Percentiles rank a stretch among this genome's conserved stretches.
Conservation (phyloP, 2,797 vertebrate species). For the Melanotaenia nigrans region DNA sequence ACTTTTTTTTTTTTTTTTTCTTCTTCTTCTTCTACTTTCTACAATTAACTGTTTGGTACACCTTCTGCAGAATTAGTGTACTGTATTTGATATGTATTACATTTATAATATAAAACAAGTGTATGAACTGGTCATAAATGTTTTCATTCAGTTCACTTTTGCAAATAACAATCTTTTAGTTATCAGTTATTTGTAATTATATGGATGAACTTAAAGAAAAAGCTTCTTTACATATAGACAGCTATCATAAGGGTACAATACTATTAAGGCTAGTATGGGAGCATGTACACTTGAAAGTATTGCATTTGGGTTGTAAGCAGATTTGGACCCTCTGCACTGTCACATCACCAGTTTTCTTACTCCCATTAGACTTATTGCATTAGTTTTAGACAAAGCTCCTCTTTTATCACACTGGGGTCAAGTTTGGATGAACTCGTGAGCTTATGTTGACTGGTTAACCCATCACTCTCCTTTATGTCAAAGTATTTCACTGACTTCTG, state of each 20-base stretch:
- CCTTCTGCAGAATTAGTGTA: background rate
- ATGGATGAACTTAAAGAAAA: background rate
- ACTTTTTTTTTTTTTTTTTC: background rate
- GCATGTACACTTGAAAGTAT: background rate
- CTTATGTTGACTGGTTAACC: slow-evolving; percentile 31
- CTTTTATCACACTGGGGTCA: slow-evolving; percentile 46
- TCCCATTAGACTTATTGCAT: slow-evolving; percentile 34
- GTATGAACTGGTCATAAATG: no score
- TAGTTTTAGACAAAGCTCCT: slow-evolving; percentile 49
- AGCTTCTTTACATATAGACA: background rate
- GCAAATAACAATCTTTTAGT: no score
- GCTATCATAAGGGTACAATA: background rate
- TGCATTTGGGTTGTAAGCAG: slow-evolving; percentile 3
- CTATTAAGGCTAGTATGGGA: background rate
- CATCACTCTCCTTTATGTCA: background rate
- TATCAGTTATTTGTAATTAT: no score
- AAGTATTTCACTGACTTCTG: background rate
- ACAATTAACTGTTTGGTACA: background rate
- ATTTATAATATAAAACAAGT: no score
- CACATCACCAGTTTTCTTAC: slow-evolving; percentile 34
- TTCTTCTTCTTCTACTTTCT: no score
- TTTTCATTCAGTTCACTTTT: no score
- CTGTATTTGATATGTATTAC: background rate
- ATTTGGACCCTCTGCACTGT: background rate
- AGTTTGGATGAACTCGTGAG: slow-evolving; percentile 40